These are phyloP conservation scores for Leptinotarsa defecta DNA, from an alignment of 1,140 invertebrate genomes.

Conservation along the genomic window DNA sequence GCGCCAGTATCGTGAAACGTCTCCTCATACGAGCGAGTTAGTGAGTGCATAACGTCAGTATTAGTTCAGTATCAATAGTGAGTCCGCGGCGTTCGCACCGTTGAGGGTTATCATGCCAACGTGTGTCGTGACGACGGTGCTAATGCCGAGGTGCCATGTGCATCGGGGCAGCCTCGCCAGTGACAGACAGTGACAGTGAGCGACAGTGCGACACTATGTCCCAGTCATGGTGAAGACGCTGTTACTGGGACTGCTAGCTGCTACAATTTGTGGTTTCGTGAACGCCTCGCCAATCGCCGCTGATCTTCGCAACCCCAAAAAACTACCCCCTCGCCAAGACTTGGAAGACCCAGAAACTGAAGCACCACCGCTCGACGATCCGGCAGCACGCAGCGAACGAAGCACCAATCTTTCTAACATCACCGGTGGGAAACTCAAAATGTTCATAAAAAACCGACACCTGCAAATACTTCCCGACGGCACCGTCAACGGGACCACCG, in stretches of 20 bases:
- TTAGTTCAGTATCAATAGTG: slow-evolving; percentile 36
- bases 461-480: slow-evolving; percentile 78
- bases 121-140: slow-evolving; percentile 36
- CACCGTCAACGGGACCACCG: slow-evolving; percentile 76
- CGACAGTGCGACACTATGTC: slow-evolving; percentile 52
- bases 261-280: slow-evolving; percentile 52
- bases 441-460: slow-evolving; percentile 79
- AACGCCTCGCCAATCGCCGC: slow-evolving; percentile 47
- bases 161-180: slow-evolving; percentile 41
- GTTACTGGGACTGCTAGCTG: slow-evolving; percentile 53
- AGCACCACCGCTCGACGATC: slow-evolving; percentile 45
- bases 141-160: slow-evolving; percentile 44
- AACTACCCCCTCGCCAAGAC: slow-evolving; percentile 28
- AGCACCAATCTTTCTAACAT: slow-evolving; percentile 76
- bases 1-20: slow-evolving; percentile 14
- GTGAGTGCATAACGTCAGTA: slow-evolving; percentile 12
- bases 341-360: slow-evolving; percentile 29
- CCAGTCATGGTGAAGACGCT: slow-evolving; percentile 57
- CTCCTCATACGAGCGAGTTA: not conserved
- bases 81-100: slow-evolving; percentile 42
- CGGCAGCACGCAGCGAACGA: slow-evolving; percentile 62
- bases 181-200: slow-evolving; percentile 51
- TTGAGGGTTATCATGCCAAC: slow-evolving; percentile 35
- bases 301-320: not conserved
- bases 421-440: slow-evolving; percentile 75